These are phyloP conservation scores for Bryconaethiops microstoma DNA, from an alignment of 2,797 vertebrate genomes.

Conservation along the genomic window DNA sequence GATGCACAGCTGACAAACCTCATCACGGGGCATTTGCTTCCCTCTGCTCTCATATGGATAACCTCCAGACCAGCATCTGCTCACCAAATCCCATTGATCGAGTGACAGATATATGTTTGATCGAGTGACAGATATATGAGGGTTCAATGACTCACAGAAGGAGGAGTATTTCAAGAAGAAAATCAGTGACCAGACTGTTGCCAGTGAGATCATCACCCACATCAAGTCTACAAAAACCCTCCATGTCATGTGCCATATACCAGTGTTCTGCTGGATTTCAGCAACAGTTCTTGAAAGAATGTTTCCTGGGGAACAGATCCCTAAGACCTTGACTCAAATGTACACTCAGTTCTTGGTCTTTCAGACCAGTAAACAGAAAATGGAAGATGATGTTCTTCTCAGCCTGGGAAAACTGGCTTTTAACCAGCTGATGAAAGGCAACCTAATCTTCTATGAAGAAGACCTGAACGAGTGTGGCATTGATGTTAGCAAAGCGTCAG, in stretches of 20 bases:
- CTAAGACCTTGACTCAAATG: constrained; percentile 23
- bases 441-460: background rate
- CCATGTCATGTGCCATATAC: constrained; percentile 17
- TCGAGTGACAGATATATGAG: constrained; percentile 10
- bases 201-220: background rate
- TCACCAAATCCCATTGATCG: constrained; percentile 4
- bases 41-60: constrained; percentile 16
- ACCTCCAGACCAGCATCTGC: constrained; percentile 2
- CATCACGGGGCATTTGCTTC: background rate
- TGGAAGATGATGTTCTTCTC: background rate
- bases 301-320: background rate
- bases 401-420: background rate
- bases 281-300: constrained; percentile 15
- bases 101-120: constrained; percentile 10
- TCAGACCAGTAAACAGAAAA: background rate
- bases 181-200: background rate
- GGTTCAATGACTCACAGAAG: constrained; percentile 14
- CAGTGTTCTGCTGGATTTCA: constrained; percentile 26
- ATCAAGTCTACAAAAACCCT: background rate
- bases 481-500: background rate
- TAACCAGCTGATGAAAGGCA: background rate
- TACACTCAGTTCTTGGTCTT: constrained; percentile 13
- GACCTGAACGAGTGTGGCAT: no score
- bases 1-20: constrained; percentile 1
- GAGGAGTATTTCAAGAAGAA: constrained; percentile 18